Evolutionary conservation across 2,113 vertebrate species (phyloP), one percentile per base, ranked within the genome.

Genomic region (Takifugu flavidus): DNA sequence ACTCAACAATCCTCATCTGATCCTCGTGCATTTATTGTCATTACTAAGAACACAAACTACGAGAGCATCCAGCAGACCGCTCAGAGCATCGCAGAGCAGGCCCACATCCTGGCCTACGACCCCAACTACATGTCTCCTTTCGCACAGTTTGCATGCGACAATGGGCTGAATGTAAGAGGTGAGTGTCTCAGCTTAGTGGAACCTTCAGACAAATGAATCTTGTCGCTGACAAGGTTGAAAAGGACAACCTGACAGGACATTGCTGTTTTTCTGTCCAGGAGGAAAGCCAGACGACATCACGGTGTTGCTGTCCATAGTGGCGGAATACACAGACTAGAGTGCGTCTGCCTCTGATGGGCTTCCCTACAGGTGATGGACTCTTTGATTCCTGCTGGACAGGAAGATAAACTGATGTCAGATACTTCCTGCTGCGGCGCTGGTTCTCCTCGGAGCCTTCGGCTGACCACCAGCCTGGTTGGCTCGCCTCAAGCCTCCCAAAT

Each of bases 91-190:
- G 96, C 97, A 8, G 93, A 98, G 80, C 97, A 98, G 77, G 97
- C 97, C 51, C 97, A 98, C 1, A 92, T 95, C 49, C 91, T 99
- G 80, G 97, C 97, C 0, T 99, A 99, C 25, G 96, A 99, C 86
- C 97, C 96, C 73, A 96, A 95, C 70, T 99, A 99, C 86, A 99
- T 99, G 97, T 99, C 97, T 0, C 97, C 97, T n/a, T 99, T 99
- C 5, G 96, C 96, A 74, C 97, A 98, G 91, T 98, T 98, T 55
- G 97, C 96, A 4, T 99, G 97, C 86, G 95, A 96, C 89, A 98
- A 99, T 2, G 97, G 97, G 11, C 79, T 99, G 88, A 96, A 98
- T 79, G 96, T 99, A 80, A 91, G 96, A 96, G 97, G 97, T 98
- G 72, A 92, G 69, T 39, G 26, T 56, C 31, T 26, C 39, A 2